Percentiles rank a stretch among this genome's conserved stretches.
These are phyloP conservation scores for Leucopsar rothschildi DNA, from an alignment of 2,113 vertebrate species.

Conservation along the genomic window DNA sequence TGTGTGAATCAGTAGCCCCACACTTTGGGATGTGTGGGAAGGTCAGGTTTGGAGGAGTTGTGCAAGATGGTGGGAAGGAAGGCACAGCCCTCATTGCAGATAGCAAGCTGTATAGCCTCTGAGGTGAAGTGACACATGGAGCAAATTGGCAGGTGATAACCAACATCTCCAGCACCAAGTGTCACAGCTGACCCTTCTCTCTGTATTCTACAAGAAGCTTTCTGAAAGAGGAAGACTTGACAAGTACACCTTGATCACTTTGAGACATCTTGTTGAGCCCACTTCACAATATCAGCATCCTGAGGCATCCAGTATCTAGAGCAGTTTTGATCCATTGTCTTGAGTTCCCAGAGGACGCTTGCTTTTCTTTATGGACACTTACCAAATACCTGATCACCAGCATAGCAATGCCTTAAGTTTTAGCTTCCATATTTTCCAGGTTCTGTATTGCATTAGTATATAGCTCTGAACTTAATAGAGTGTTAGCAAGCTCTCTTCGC, in stretches of 20 bases:
- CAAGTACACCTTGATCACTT: fast-evolving
- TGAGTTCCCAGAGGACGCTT: not conserved
- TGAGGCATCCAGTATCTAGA: not conserved
- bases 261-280: not conserved
- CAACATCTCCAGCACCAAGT: not conserved
- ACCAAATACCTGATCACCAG: not conserved
- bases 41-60: not conserved
- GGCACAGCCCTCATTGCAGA: not conserved
- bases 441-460: not conserved
- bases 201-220: not conserved
- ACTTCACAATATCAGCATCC: not conserved
- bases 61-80: not conserved
- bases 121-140: not conserved
- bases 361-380: not conserved
- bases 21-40: not conserved
- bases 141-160: not conserved
- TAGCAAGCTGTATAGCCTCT: not conserved
- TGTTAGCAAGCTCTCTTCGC: not conserved
- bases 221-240: not conserved
- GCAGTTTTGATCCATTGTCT: not conserved
- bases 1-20: not conserved
- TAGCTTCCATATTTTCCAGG: not conserved
- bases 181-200: not conserved
- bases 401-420: not conserved
- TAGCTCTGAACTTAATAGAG: too few relatives aligned